Evolutionary conservation across 2,797 vertebrate genomes (phyloP), one percentile per base, ranked within the genome.

Genomic region (Oryzias dopingdopingensis): DNA sequence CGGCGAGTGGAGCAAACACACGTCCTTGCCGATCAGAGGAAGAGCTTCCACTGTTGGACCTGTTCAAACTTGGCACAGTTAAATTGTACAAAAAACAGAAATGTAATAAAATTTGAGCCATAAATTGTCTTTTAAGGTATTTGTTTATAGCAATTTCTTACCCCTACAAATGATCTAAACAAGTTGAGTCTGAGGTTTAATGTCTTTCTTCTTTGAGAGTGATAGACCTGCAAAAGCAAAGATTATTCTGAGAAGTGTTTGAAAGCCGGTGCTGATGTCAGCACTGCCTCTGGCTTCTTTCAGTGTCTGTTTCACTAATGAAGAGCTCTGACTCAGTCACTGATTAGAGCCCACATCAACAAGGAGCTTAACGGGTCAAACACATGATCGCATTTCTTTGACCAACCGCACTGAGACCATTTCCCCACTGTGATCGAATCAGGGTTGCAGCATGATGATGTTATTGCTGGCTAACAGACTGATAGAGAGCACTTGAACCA

Each of bases 341-440:
- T 76, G 73, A 81, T 77, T 72, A 49, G 52, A 75, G 45, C 56
- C 54, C 79, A 59, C 68, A 56, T 79, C 70, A 74, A 68, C 74
- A 49, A 13, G 37, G 74, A 75, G 74, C 46, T 77, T 78, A 63
- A 47, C 48, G 50, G 88, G 82, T 84, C 84, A 85, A 76, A 85
- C 52, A 56, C 66, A 71, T 83, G 87, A 81, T 81, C 82, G 74
- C 71, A 62, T 80, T 81, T 72, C 49, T 61, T 50, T 49, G 56
- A 65, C 59, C 43, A 50, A 43, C 51, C 52, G 59, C 48, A 45
- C 51, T 40, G 59, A 64, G 73, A 64, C 72, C 80, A 87, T 89
- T 86, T 87, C 77, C 64, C 69, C 62, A 59, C 53, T 50, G 63
- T 74, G 69, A 83, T 77, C 70, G 85, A 82, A 77, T 72, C 63